Conservation (phyloP, 2,888 invertebrate genomes). For the Acronicta aceris region DNA sequence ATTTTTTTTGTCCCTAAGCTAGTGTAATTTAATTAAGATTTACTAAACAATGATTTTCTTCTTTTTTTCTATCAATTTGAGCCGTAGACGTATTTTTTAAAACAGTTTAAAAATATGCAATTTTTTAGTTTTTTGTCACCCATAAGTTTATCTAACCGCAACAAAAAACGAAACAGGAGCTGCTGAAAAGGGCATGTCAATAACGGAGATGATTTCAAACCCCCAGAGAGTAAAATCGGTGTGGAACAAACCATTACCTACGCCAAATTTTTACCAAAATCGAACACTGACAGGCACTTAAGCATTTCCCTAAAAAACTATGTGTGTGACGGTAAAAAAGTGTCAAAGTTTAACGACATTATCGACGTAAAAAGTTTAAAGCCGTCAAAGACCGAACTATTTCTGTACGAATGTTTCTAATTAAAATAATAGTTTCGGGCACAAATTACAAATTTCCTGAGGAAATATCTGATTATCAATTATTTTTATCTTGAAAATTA, state of each 20-base stretch:
- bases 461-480: constrained; percentile 77
- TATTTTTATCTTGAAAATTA: constrained; percentile 67
- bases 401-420: constrained; percentile 75
- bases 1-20: no score
- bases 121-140: not conserved
- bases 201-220: constrained; percentile 28
- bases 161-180: constrained; percentile 37
- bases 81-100: no score
- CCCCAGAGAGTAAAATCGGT: constrained; percentile 51
- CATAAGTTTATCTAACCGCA: constrained; percentile 8
- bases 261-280: constrained; percentile 36
- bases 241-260: constrained; percentile 29
- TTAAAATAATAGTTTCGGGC: constrained; percentile 73
- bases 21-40: no score
- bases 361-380: constrained; percentile 69
- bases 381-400: constrained; percentile 62
- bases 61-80: no score
- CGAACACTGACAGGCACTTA: constrained; percentile 77
- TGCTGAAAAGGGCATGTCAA: constrained; percentile 53
- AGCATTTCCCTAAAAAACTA: constrained; percentile 60
- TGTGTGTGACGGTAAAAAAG: constrained; percentile 75
- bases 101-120: no score
- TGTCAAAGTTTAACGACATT: constrained; percentile 81
- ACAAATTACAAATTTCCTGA: constrained; percentile 84
- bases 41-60: no score